A percentile compares a stretch with the other conserved stretches of the same genome.
Evolutionary conservation across 2,113 vertebrate species (phyloP).

Genomic region (Bufo bufo): DNA sequence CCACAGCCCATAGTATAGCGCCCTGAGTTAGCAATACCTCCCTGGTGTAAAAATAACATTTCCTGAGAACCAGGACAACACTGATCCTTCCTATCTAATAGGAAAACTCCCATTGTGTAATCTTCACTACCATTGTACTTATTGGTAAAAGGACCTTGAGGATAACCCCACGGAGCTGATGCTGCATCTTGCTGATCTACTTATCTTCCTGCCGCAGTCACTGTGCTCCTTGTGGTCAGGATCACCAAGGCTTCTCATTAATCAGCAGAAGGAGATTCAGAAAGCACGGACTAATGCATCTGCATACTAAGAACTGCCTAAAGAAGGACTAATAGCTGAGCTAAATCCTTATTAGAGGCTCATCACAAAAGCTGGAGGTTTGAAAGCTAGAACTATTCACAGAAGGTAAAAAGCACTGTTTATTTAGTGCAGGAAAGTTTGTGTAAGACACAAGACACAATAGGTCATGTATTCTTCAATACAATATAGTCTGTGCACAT

Average conservation of each 20-base stretch:
- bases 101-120: not conserved
- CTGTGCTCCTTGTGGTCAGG: not conserved
- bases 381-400: not conserved
- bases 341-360: too few species aligned
- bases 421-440: conserved; percentile 6
- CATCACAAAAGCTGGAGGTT: not conserved
- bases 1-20: not conserved
- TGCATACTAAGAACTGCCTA: not conserved
- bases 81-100: not conserved
- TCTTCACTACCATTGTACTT: not conserved
- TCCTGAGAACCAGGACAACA: not conserved
- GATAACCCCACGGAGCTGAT: not conserved
- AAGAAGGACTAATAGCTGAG: not conserved
- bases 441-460: conserved; percentile 9
- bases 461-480: not conserved
- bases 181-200: not conserved
- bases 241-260: conserved; percentile 15
- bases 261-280: not conserved
- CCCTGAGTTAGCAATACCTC: too few species aligned
- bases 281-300: not conserved
- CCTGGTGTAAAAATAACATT: not conserved
- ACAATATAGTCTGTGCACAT: not conserved
- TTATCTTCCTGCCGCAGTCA: conserved; percentile 20
- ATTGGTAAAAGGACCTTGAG: not conserved
- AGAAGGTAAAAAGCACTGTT: conserved; percentile 13